These are phyloP conservation scores for Hypothenemus hampei DNA, from an alignment of 1,140 invertebrate genomes.

Conservation along the genomic window DNA sequence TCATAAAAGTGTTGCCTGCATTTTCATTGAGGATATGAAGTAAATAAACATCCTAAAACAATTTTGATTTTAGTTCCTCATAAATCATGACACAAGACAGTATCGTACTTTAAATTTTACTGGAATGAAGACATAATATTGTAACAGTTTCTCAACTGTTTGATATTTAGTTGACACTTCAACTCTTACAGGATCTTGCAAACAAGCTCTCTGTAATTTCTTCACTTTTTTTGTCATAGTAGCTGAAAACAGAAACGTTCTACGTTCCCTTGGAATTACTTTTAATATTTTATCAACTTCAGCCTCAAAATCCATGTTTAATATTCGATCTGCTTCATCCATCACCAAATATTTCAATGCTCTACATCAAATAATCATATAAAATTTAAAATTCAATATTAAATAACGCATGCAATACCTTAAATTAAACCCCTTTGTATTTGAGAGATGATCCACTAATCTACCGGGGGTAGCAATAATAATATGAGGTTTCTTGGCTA, in stretches of 20 bases:
- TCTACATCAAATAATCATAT: conserved; percentile 8
- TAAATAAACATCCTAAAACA: conserved; percentile 84
- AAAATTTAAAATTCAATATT: neutral
- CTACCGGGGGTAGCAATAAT: conserved; percentile 90
- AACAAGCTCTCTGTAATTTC: conserved; percentile 91
- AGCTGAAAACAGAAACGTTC: conserved; percentile 90
- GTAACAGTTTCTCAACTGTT: conserved; percentile 93
- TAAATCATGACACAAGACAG: neutral
- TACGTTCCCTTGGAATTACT: conserved; percentile 81
- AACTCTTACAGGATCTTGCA: conserved; percentile 89
- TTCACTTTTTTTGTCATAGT: conserved; percentile 99
- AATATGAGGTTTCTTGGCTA: conserved; percentile 94
- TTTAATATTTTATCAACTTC: conserved; percentile 95
- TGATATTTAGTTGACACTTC: conserved; percentile 97
- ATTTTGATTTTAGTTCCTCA: neutral
- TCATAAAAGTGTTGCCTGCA: conserved; percentile 94
- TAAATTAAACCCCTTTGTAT: conserved; percentile 91
- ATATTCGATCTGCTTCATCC: conserved; percentile 93
- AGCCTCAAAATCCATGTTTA: conserved; percentile 95
- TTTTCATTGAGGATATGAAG: conserved; percentile 95
- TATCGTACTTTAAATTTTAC: conserved; percentile 82
- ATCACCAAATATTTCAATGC: conserved; percentile 89
- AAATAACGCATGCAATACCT: conserved; percentile 43
- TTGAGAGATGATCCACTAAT: conserved; percentile 86
- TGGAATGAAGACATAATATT: conserved; percentile 95